These are phyloP conservation scores for Proteles cristata DNA, from an alignment of 2,113 vertebrate genomes.

Conservation along the genomic window DNA sequence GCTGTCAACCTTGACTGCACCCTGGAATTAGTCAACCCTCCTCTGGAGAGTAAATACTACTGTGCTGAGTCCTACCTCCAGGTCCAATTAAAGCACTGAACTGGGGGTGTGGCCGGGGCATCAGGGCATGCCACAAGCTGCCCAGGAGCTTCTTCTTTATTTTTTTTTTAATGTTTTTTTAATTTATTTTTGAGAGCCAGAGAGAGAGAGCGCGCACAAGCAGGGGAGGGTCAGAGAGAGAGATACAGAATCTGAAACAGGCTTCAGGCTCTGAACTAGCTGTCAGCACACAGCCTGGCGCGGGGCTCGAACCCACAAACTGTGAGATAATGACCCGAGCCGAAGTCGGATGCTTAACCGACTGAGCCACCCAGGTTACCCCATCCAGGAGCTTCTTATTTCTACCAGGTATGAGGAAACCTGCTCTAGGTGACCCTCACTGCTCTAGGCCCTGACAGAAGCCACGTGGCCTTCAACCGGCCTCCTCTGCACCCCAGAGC, in stretches of 20 bases:
- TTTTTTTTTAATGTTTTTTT: no score
- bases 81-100: neutral
- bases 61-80: neutral
- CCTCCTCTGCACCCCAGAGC: neutral
- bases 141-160: neutral
- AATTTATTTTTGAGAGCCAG: no score
- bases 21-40: neutral
- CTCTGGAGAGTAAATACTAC: neutral
- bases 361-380: no score
- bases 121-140: neutral
- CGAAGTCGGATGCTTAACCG: no score
- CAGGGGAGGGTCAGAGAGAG: no score
- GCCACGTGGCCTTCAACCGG: fast-evolving
- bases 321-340: no score
- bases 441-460: neutral
- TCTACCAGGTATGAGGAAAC: neutral
- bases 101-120: neutral
- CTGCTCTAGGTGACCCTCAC: no score
- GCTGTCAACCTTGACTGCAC: neutral
- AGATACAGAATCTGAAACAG: no score
- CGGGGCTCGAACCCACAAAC: no score
- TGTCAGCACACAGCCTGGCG: no score
- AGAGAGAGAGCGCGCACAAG: no score
- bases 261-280: no score
- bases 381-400: neutral